These are phyloP conservation scores for Apantesis nais DNA, from an alignment of 2,888 invertebrate genomes.

Conservation along the genomic window DNA sequence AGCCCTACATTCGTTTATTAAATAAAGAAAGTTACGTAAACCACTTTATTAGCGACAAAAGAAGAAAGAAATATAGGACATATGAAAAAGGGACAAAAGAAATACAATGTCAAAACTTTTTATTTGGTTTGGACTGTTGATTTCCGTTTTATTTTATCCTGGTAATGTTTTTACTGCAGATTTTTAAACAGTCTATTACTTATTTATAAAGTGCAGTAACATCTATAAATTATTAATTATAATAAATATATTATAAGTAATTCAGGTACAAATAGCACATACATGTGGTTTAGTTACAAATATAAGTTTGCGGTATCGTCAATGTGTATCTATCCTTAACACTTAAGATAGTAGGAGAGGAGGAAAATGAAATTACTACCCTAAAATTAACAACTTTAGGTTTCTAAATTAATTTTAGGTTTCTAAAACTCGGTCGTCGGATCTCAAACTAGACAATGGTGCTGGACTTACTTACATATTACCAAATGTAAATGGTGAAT, in stretches of 20 bases:
- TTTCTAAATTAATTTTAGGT: too few species aligned
- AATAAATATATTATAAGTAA: neutral
- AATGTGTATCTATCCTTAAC: too few species aligned
- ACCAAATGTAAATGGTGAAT: neutral
- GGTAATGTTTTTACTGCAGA: slow-evolving; percentile 17
- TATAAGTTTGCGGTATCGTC: too few species aligned
- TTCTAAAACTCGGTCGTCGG: too few species aligned
- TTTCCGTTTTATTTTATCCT: slow-evolving; percentile 29
- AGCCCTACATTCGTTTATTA: slow-evolving; percentile 60
- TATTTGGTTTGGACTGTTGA: slow-evolving; percentile 33
- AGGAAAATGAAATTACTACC: neutral
- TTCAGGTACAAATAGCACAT: neutral
- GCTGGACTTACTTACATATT: neutral
- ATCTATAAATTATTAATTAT: neutral
- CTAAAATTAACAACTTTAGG: neutral
- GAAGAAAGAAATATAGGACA: slow-evolving; percentile 39
- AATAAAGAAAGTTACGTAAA: slow-evolving; percentile 58
- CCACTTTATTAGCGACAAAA: slow-evolving; percentile 44
- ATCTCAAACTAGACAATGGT: neutral
- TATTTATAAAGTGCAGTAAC: neutral
- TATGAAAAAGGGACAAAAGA: slow-evolving; percentile 43
- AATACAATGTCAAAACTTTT: slow-evolving; percentile 34
- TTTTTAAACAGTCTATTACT: slow-evolving; percentile 22
- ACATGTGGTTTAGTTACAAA: neutral
- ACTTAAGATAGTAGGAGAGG: too few species aligned